Evolutionary conservation across 2,797 vertebrate genomes (phyloP), one percentile per base, ranked within the genome.

Genomic region (Eidolon dupreanum): DNA sequence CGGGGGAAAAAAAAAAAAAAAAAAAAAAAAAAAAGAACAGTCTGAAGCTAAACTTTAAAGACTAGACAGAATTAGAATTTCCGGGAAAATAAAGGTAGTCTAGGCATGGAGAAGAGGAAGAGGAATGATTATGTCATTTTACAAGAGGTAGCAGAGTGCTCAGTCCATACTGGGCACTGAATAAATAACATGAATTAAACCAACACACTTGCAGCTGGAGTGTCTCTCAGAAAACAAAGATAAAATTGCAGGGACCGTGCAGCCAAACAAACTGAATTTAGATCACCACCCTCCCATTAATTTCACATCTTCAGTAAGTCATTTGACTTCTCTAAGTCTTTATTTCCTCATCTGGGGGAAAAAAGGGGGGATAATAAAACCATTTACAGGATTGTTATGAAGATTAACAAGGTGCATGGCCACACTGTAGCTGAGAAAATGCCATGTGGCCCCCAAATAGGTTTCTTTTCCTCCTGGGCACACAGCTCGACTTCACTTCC

Each of bases 1-100:
- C 94, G 41, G 49, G 13, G 10, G 4, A 41, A 41, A 41, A 8
- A 11, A 3, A 11, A 46, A 46, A 46, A 46, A 41, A 41, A 41
- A 41, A 8, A 11, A 3, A 11, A 46, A 46, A 46, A 46, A 46
- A 46, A 46, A 46, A 46, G 11, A 11, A 46, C 2, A 74, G 55
- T 73, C 19, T 89, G 15, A 95, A 94, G 46, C 36, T 85, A 53
- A 82, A 82, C 31, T 17, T 73, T 85, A 77, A 88, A 94, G 28
- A 84, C 31, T 38, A 88, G 33, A 63, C 22, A 96, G 75, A 96
- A 95, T 88, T 86, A 26, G 9, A 93, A 89, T 71, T 89, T 28
- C 87, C 75, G 86, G 63, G 49, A 43, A 83, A 71, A 89, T 65
- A 75, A 88, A 92, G 17, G 59, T 28, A n/a, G 81, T 36, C 20